These are phyloP conservation scores for Gobiocypris rarus DNA, from an alignment of 2,113 vertebrate species.

Conservation along the genomic window DNA sequence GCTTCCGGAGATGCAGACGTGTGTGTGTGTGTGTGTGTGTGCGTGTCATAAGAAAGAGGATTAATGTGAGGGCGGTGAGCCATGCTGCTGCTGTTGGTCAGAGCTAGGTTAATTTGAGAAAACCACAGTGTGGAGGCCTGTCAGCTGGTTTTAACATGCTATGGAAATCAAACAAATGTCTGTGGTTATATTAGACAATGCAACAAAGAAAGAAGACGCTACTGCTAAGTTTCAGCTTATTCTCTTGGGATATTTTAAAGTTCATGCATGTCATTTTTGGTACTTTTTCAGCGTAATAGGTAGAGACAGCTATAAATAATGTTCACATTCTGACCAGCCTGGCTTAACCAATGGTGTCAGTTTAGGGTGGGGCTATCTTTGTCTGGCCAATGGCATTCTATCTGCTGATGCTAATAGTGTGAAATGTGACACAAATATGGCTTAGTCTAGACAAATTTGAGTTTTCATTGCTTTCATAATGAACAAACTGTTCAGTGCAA, in stretches of 20 bases:
- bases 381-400: not conserved
- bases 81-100: constrained; percentile 12
- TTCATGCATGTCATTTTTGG: not conserved
- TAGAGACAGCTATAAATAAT: not conserved
- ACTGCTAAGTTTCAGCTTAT: constrained; percentile 22
- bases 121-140: constrained; percentile 20
- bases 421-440: not conserved
- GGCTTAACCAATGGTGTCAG: not conserved
- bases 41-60: constrained; percentile 43
- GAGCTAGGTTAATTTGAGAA: constrained; percentile 14
- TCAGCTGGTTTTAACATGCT: constrained; percentile 33
- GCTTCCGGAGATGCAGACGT: constrained; percentile 47
- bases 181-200: constrained; percentile 15
- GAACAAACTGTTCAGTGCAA: not conserved
- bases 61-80: constrained; percentile 34
- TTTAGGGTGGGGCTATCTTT: not conserved
- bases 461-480: not conserved
- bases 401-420: not conserved
- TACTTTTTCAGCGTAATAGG: not conserved
- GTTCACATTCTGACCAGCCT: not conserved
- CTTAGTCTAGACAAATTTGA: not conserved
- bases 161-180: constrained; percentile 19
- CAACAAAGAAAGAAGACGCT: not conserved
- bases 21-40: constrained; percentile 26
- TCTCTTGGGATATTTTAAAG: not conserved